A percentile compares a stretch with the other conserved stretches of the same genome.
Conservation (phyloP, 1,140 invertebrate genomes). For the Anastrepha obliqua region DNA sequence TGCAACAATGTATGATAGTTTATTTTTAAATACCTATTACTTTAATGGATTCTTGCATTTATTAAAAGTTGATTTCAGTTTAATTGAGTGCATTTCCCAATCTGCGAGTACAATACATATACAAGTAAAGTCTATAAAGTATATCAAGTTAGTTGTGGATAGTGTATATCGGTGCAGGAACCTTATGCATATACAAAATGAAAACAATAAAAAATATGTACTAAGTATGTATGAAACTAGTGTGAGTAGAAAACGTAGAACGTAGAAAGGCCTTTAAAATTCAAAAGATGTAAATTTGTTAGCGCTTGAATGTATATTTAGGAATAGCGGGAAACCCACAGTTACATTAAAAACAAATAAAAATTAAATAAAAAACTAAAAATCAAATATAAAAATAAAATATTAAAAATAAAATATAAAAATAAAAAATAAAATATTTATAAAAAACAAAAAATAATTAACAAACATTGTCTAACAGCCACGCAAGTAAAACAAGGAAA, state of each 20-base stretch:
- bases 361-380: conserved; percentile 1
- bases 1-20: too few relatives aligned
- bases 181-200: conserved; percentile 49
- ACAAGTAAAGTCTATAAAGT: neutral
- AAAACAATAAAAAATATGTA: conserved; percentile 57
- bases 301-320: conserved; percentile 37
- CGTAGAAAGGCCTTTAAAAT: conserved; percentile 55
- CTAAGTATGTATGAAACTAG: conserved; percentile 54
- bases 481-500: neutral
- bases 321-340: neutral
- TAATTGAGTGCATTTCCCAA: neutral
- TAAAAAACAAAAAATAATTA: neutral
- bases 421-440: neutral
- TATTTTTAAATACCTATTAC: too few relatives aligned
- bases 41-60: neutral
- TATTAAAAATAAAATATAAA: too few relatives aligned
- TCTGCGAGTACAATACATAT: conserved; percentile 7
- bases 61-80: neutral
- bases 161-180: conserved; percentile 72
- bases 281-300: conserved; percentile 33
- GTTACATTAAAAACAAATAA: neutral
- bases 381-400: neutral
- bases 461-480: neutral
- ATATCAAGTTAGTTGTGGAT: conserved; percentile 56
- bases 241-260: conserved; percentile 54